Evolutionary conservation across 2,888 invertebrate genomes (phyloP), one percentile per base, ranked within the genome.

Genomic region (Ganaspis brasiliensis): DNA sequence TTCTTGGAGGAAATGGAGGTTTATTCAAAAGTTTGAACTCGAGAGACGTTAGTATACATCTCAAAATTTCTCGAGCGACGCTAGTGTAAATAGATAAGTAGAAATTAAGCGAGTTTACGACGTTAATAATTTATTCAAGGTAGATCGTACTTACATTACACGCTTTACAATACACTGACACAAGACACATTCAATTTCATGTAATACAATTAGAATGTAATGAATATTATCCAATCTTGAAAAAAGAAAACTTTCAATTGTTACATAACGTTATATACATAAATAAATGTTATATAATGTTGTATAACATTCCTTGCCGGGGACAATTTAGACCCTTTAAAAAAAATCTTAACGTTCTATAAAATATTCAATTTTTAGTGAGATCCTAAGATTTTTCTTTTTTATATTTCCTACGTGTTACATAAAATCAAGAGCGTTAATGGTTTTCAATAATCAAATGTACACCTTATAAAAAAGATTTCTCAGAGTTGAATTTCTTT

Each of bases 81-180:
- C 79, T 89, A 89, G 84, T 91, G 90, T 90, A 91, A 74, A 90
- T 90, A 90, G 87, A 80, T 88, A 89, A 87, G 85, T 86, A 85
- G 82, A 72, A 76, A 73, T 70, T 81, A 80, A 79, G 79, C 61
- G 77, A 76, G 76, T 82, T n/a, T 82, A 77, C 73, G 82, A 79
- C 82, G 84, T 85, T 88, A 87, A 87, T 89, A 87, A 89, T 89
- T 90, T 88, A 90, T 90, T 89, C 86, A 87, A 88, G 88, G 80
- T 88, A 89, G 86, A 84, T 81, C 81, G 79, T 87, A 86, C 87
- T 87, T 85, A 84, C 86, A 85, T 81, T 80, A 80, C 76, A 79
- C 75, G 79, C 63, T 63, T 63, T 63, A 63, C 63, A 10, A 45
- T 6, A 52, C 35, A 40, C 63, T 40, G 19, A 37, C 63, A 67